Evolutionary conservation across 2,797 vertebrate genomes (phyloP).

Genomic region (Macroramphosus scolopax): DNA sequence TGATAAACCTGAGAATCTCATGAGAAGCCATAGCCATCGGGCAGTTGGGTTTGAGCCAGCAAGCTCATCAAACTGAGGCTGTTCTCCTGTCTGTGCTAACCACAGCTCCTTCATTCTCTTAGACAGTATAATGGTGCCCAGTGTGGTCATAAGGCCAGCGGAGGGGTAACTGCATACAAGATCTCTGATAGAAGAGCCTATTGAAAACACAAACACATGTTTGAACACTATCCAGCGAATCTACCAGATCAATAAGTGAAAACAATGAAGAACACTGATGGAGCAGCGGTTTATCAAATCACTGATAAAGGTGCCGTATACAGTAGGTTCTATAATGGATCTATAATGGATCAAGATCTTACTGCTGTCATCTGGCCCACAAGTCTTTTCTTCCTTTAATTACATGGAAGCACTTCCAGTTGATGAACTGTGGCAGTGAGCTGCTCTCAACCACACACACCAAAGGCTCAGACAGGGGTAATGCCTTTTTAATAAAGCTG

Average conservation of each 20-base stretch:
- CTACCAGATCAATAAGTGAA: constrained; percentile 53
- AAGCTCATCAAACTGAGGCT: constrained; percentile 59
- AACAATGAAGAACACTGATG: constrained; percentile 34
- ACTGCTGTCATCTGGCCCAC: no score
- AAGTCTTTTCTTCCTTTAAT: no score
- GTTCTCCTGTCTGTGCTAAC: constrained; percentile 58
- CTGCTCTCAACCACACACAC: no score
- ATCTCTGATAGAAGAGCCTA: constrained; percentile 57
- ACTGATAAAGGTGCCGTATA: no score
- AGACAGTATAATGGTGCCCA: constrained; percentile 65
- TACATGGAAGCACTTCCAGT: no score
- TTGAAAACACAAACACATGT: constrained; percentile 68
- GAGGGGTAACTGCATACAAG: constrained; percentile 63
- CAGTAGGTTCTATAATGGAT: no score
- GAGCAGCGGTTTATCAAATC: no score
- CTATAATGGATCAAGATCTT: no score
- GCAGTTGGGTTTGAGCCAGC: constrained; percentile 46
- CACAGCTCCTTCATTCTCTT: constrained; percentile 60
- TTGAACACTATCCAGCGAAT: constrained; percentile 60
- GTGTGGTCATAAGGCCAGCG: constrained; percentile 58
- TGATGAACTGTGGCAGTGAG: no score
- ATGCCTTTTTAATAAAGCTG: no score
- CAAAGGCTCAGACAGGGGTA: no score
- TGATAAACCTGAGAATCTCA: constrained; percentile 64
- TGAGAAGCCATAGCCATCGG: constrained; percentile 56